Conservation (phyloP, 2,797 vertebrate species). For the Alectoris magna region DNA sequence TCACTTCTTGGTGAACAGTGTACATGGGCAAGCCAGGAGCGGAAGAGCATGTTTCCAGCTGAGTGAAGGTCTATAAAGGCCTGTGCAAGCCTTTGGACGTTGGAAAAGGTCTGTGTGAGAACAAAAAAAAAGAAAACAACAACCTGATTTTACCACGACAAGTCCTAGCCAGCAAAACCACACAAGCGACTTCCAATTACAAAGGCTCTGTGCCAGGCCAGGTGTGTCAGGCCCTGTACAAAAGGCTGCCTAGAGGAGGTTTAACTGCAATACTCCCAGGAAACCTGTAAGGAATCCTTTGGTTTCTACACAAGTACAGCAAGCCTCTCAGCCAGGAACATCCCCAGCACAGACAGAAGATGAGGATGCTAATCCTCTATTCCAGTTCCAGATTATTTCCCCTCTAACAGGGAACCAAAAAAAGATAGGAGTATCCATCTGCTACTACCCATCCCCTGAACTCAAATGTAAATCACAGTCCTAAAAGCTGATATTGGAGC, state of each 20-base stretch:
- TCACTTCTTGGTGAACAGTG: conserved; percentile 73
- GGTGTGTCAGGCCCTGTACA: neutral
- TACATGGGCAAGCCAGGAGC: conserved; percentile 85
- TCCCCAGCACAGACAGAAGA: neutral
- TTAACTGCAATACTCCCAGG: neutral
- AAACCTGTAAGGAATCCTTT: neutral
- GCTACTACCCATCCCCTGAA: neutral
- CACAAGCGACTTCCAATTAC: neutral
- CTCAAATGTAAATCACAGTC: neutral
- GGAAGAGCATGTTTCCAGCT: conserved; percentile 93
- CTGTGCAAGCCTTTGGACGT: conserved; percentile 87
- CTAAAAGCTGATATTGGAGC: neutral
- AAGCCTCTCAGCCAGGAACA: neutral
- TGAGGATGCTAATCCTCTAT: neutral
- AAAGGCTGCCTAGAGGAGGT: neutral
- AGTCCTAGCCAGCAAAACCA: neutral
- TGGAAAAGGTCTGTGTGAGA: conserved; percentile 86
- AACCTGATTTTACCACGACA: neutral
- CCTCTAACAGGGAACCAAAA: neutral
- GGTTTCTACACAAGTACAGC: neutral
- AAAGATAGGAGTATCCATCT: neutral
- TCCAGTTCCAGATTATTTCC: neutral
- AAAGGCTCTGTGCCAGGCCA: neutral
- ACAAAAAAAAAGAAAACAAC: neutral
- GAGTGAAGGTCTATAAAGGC: conserved; percentile 89